Conservation (phyloP, 2,113 vertebrate genomes). For the Corvus cornix region DNA sequence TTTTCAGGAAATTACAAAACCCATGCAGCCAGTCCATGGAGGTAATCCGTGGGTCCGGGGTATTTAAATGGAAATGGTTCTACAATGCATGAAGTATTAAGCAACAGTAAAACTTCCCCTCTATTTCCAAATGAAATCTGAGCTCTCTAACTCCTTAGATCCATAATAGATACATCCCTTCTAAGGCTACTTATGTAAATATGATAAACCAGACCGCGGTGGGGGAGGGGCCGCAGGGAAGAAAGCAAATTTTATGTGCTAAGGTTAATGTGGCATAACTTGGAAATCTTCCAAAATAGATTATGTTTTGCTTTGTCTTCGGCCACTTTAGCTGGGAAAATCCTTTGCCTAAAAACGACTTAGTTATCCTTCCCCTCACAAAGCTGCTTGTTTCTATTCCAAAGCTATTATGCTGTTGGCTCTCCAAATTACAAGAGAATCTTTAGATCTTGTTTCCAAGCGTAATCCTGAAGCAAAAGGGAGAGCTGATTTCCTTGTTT, state of each 20-base stretch:
- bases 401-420: slow-evolving; percentile 72
- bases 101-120: slow-evolving; percentile 66
- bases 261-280: slow-evolving; percentile 78
- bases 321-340: slow-evolving; percentile 77
- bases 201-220: slow-evolving; percentile 64
- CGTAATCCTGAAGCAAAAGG: slow-evolving; percentile 75
- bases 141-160: slow-evolving; percentile 65
- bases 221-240: slow-evolving; percentile 15
- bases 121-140: slow-evolving; percentile 67
- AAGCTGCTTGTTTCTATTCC: slow-evolving; percentile 76
- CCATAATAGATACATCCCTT: slow-evolving; percentile 69
- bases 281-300: slow-evolving; percentile 79
- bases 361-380: slow-evolving; percentile 69
- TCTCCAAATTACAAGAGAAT: slow-evolving; percentile 76
- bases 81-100: slow-evolving; percentile 60
- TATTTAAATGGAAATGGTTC: slow-evolving; percentile 80
- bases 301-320: slow-evolving; percentile 76
- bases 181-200: slow-evolving; percentile 80
- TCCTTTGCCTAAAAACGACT: slow-evolving; percentile 75
- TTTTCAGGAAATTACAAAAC: slow-evolving; percentile 84
- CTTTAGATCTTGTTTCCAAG: slow-evolving; percentile 79
- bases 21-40: slow-evolving; percentile 76
- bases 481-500: slow-evolving; percentile 76
- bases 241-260: slow-evolving; percentile 71
- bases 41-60: slow-evolving; percentile 79